Evolutionary conservation across 1,140 invertebrate species (phyloP).

Genomic region (Drosophila bifasciata): DNA sequence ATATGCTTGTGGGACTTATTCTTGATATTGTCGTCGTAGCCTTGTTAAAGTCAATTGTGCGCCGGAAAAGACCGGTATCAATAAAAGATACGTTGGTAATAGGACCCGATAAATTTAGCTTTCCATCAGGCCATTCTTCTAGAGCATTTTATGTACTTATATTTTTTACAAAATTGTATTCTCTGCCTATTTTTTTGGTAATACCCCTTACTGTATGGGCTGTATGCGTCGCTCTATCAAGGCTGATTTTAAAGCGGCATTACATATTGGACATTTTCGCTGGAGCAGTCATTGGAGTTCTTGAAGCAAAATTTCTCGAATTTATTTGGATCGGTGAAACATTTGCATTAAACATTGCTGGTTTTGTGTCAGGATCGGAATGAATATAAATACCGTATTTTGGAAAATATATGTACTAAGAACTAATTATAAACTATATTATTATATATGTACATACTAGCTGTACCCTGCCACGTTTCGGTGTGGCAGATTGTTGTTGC

Average conservation of each 20-base stretch:
- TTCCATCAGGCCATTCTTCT: conserved; percentile 98
- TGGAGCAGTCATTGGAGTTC: conserved; percentile 90
- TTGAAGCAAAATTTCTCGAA: conserved; percentile 88
- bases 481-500: too few relatives aligned
- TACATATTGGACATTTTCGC: conserved; percentile 93
- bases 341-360: conserved; percentile 39
- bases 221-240: conserved; percentile 89
- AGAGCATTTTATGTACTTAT: conserved; percentile 91
- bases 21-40: conserved; percentile 94
- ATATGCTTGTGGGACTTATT: conserved; percentile 92
- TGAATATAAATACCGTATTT: conserved; percentile 3
- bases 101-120: conserved; percentile 95
- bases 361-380: conserved; percentile 34
- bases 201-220: conserved; percentile 90
- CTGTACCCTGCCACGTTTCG: too few relatives aligned
- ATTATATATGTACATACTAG: too few relatives aligned
- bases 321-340: conserved; percentile 88
- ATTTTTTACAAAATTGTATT: conserved; percentile 88
- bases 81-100: conserved; percentile 88
- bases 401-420: too few relatives aligned
- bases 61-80: conserved; percentile 90
- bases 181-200: conserved; percentile 86
- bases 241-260: conserved; percentile 90
- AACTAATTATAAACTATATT: too few relatives aligned
- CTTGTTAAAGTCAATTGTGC: conserved; percentile 91